Percentiles rank a stretch among this genome's conserved stretches.
Conservation (phyloP, 1,140 invertebrate genomes). For the Drosophila dunni region DNA sequence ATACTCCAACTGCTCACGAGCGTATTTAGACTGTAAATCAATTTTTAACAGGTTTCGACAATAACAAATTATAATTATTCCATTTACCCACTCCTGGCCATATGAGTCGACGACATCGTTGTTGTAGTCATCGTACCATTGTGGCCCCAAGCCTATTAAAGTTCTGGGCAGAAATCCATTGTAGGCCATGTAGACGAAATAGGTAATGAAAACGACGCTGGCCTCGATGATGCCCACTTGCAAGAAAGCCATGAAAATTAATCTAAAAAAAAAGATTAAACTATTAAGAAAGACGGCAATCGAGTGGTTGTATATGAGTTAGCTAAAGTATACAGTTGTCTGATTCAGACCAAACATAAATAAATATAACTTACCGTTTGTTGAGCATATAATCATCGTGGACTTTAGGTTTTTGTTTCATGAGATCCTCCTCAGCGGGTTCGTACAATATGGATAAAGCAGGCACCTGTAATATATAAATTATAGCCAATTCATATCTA, state of each 20-base stretch:
- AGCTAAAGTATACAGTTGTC: no score
- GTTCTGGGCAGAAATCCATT: constrained; percentile 48
- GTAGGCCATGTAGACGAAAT: constrained; percentile 49
- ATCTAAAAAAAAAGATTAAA: constrained; percentile 5
- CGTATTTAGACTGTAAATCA: constrained; percentile 31
- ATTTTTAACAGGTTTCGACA: no score
- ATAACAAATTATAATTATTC: no score
- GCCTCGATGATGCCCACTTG: constrained; percentile 56
- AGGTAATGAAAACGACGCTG: constrained; percentile 39
- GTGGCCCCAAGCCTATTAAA: constrained; percentile 8
- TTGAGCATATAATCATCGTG: constrained; percentile 54
- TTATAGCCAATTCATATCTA: neutral
- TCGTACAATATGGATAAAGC: constrained; percentile 43
- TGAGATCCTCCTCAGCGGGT: constrained; percentile 37
- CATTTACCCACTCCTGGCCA: constrained; percentile 65
- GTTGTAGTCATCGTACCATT: constrained; percentile 33
- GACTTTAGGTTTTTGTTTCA: constrained; percentile 52
- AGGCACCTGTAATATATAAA: constrained; percentile 36
- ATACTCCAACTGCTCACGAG: constrained; percentile 27
- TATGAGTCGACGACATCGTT: constrained; percentile 53
- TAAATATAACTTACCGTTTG: constrained; percentile 27
- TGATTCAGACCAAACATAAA: no score
- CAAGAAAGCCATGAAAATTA: constrained; percentile 47
- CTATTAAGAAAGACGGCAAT: no score
- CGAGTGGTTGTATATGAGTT: no score